Evolutionary conservation across 2,888 invertebrate genomes (phyloP).

Genomic region (Acronicta aceris): DNA sequence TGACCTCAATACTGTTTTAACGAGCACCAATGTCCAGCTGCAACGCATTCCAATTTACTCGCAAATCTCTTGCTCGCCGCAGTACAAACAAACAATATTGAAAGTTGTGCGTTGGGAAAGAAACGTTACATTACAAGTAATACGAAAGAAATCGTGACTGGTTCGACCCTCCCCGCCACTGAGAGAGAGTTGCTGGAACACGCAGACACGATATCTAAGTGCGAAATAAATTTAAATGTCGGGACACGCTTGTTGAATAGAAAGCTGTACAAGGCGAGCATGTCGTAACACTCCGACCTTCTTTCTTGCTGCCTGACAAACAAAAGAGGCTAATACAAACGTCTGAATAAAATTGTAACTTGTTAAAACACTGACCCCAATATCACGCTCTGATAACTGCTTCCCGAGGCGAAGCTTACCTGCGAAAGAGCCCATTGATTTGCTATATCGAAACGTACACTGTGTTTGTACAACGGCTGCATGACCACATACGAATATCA

Average conservation of each 20-base stretch:
- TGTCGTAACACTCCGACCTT: constrained; percentile 87
- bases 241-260: constrained; percentile 86
- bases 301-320: constrained; percentile 81
- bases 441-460: constrained; percentile 64
- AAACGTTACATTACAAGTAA: constrained; percentile 67
- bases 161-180: constrained; percentile 82
- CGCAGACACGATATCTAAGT: constrained; percentile 80
- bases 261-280: constrained; percentile 87
- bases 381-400: constrained; percentile 81
- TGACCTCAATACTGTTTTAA: constrained; percentile 80
- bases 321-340: constrained; percentile 84
- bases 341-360: constrained; percentile 74
- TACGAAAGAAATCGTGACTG: constrained; percentile 84
- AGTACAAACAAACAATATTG: constrained; percentile 71
- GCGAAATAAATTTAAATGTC: constrained; percentile 87
- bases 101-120: constrained; percentile 73
- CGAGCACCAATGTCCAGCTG: constrained; percentile 65
- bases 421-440: constrained; percentile 68
- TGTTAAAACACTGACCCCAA: constrained; percentile 79
- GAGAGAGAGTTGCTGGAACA: constrained; percentile 81
- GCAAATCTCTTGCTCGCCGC: constrained; percentile 57
- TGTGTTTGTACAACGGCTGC: constrained; percentile 68
- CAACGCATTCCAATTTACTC: constrained; percentile 64
- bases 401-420: constrained; percentile 74
- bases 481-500: constrained; percentile 75